Base-by-base conservation (phyloP, 2,888 invertebrate species). In the Terebella lapidaria region DNA sequence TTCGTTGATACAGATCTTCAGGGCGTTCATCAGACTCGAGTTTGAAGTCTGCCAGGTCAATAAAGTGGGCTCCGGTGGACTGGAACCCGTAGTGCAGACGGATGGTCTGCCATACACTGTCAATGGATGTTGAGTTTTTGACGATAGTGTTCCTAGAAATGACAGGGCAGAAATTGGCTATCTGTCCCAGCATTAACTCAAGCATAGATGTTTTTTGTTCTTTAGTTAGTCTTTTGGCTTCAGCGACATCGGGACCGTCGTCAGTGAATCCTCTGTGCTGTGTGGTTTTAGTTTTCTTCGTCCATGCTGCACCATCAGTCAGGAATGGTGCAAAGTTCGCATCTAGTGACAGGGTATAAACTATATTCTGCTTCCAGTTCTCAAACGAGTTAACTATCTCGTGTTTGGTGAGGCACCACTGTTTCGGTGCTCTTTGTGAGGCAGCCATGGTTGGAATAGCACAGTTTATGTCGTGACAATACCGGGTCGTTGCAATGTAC, bases 341-440 rank as follows among this genome's bases (percentile, higher is more conserved):
- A 22, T 53, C 53, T 25, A 53, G 28, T 15, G 53, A 25, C 22
- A 53, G 28, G 5, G 22, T 27, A 22, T 25, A 53, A 18, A 18
- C 15, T 28, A 53, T 15, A 22, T 53, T 53, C 29, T 53, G 53
- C 28, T 28, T 53, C 28, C 53, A 53, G 22, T 53, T 53, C 29
- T 53, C 53, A 53, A 53, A 53, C 10, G 10, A 27, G 29, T 25
- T 53, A 28, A 53, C 28, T 28, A 28, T 53, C 29, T 53, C 53
- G 5, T 25, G 5, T 28, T 53, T 53, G 15, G 29, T 5, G 15
- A 53, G 22, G 28, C 27, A 53, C 53, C 53, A 25, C 29, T 53
- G 53, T 28, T 53, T 53, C 28, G 53, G 53, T 53, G 53, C 53
- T 4, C 53, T n/a, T n/a, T n/a, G 49, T 35, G 42, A 10, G 10